Conservation (phyloP, 2,113 vertebrate species). For the Ascaphus truei region DNA sequence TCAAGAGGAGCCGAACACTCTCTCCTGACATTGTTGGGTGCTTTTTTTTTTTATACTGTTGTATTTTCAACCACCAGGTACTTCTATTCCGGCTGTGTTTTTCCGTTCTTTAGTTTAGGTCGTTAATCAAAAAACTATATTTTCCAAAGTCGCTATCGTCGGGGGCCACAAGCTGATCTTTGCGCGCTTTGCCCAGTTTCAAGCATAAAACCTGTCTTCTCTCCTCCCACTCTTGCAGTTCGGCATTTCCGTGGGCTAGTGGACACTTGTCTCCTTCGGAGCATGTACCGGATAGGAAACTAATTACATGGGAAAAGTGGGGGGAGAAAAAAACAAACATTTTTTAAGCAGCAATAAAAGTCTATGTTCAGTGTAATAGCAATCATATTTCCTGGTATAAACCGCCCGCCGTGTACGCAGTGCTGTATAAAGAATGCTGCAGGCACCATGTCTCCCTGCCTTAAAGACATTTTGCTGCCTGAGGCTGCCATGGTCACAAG, state of each 20-base stretch:
- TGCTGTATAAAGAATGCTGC: too few species aligned
- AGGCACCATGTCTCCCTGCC: too few species aligned
- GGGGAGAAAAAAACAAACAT: background rate
- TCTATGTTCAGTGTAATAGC: background rate
- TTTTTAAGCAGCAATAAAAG: background rate
- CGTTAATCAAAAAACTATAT: constrained; percentile 99
- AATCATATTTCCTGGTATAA: background rate
- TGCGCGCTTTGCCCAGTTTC: constrained; percentile 94
- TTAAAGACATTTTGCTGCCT: too few species aligned
- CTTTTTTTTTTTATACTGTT: constrained; percentile 62
- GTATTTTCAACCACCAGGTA: constrained; percentile 59
- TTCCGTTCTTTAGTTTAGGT: constrained; percentile 78
- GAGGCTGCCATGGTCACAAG: too few species aligned
- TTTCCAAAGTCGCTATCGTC: constrained; percentile 99
- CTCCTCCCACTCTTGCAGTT: constrained; percentile 91
- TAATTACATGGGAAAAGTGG: constrained; percentile 48
- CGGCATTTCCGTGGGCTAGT: constrained; percentile 87
- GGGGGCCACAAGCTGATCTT: constrained; percentile 95
- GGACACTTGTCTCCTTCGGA: constrained; percentile 82
- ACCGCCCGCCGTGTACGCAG: too few species aligned
- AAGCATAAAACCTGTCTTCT: constrained; percentile 87
- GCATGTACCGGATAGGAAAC: constrained; percentile 81
- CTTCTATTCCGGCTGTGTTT: background rate
- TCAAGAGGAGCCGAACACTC: constrained; percentile 68
- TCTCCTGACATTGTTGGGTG: constrained; percentile 56